phyloP scores from a whole-genome alignment of 2,888 invertebrate species.

The Standfussiana lucernea region DNA sequence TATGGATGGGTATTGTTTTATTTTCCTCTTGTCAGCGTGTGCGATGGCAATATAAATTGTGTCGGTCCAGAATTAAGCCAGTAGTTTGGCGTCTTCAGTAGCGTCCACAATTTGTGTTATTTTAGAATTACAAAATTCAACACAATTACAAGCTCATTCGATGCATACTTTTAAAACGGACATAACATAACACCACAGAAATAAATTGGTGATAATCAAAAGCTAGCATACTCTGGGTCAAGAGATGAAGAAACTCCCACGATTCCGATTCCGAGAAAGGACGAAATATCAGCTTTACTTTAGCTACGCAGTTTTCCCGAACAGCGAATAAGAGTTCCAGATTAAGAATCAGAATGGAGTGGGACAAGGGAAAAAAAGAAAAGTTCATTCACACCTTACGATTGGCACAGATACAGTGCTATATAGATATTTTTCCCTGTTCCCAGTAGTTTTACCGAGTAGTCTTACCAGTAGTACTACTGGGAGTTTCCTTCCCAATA shows the following conservation, averaged over 20 bases:
- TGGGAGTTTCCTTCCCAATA: too few relatives aligned
- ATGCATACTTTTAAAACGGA: neutral
- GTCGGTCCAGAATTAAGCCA: too few relatives aligned
- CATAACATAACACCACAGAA: neutral
- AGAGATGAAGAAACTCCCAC: neutral
- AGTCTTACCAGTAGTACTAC: too few relatives aligned
- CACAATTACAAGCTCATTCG: too few relatives aligned
- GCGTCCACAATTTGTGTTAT: too few relatives aligned
- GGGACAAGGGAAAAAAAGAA: too few relatives aligned
- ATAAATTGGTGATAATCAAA: neutral
- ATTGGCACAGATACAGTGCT: neutral
- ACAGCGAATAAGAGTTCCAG: neutral
- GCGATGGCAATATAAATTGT: too few relatives aligned
- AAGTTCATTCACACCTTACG: neutral
- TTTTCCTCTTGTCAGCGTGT: too few relatives aligned
- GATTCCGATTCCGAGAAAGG: neutral
- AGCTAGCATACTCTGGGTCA: neutral
- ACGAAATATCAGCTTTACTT: neutral
- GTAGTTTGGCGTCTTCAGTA: too few relatives aligned
- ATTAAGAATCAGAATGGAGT: neutral
- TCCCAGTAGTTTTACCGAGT: too few relatives aligned
- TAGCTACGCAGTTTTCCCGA: neutral
- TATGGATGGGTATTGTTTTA: neutral
- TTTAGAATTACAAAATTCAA: neutral
- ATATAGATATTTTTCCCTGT: neutral